Conservation (phyloP, 2,113 vertebrate species). For the Amphilophus citrinellus region DNA sequence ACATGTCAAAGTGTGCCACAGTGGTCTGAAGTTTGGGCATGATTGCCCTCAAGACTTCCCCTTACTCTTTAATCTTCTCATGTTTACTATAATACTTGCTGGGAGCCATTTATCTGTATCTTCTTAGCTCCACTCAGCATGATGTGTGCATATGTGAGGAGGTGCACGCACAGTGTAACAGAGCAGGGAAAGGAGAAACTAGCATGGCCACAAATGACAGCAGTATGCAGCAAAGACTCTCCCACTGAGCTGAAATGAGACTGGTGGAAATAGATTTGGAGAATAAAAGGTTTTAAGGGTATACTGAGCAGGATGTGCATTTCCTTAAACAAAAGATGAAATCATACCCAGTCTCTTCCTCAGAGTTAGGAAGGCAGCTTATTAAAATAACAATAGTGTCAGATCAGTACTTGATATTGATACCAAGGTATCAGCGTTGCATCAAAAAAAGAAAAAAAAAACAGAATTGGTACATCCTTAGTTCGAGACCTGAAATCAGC, state of each 20-base stretch:
- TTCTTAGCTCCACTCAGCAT: background rate
- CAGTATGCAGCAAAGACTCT: background rate
- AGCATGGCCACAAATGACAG: background rate
- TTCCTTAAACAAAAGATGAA: background rate
- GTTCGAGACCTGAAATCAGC: rapidly evolving
- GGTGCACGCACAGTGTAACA: background rate
- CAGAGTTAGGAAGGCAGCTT: background rate
- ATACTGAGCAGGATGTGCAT: background rate
- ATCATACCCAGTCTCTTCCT: background rate
- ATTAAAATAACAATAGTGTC: background rate
- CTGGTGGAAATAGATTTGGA: background rate
- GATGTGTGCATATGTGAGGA: background rate
- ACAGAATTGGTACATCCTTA: background rate
- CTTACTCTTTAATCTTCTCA: background rate
- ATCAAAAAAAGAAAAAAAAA: background rate
- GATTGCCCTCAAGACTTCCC: background rate
- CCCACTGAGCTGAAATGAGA: background rate
- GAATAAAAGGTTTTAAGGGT: background rate
- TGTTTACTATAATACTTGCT: background rate
- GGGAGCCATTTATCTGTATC: background rate
- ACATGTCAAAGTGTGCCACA: background rate
- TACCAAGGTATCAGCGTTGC: background rate
- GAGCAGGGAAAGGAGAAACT: background rate
- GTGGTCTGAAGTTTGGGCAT: background rate
- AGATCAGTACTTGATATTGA: background rate